These are phyloP conservation scores for Lasioglossum calceatum DNA, from an alignment of 2,888 invertebrate species.

Conservation along the genomic window DNA sequence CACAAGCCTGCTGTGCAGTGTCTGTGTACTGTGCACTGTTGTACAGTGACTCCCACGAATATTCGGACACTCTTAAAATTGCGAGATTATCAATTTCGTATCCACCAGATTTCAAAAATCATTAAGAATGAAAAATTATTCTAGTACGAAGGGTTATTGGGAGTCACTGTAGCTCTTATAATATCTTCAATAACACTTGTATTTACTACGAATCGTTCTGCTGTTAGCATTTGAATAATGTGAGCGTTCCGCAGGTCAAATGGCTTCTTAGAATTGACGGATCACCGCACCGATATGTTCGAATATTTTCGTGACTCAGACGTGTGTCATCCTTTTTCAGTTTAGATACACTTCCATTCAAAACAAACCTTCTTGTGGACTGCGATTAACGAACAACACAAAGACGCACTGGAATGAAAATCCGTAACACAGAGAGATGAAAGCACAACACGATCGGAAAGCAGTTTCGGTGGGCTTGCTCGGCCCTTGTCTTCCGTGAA, in stretches of 20 bases:
- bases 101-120: too few relatives aligned
- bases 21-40: not conserved
- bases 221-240: not conserved
- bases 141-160: too few relatives aligned
- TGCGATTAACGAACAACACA: not conserved
- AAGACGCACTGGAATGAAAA: not conserved
- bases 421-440: not conserved
- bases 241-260: not conserved
- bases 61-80: too few relatives aligned
- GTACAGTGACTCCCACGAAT: too few relatives aligned
- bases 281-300: not conserved
- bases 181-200: too few relatives aligned
- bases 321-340: not conserved
- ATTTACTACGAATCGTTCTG: too few relatives aligned
- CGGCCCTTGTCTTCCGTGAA: conserved; percentile 24
- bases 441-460: not conserved
- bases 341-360: not conserved
- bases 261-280: not conserved
- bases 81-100: too few relatives aligned
- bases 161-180: too few relatives aligned
- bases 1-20: not conserved
- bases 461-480: conserved; percentile 14
- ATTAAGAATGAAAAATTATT: too few relatives aligned
- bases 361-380: not conserved
- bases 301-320: not conserved